A percentile compares a stretch with the other conserved stretches of the same genome.
These are phyloP conservation scores for Hydroisotoma schaefferi DNA, from an alignment of 2,888 invertebrate species.

Conservation along the genomic window DNA sequence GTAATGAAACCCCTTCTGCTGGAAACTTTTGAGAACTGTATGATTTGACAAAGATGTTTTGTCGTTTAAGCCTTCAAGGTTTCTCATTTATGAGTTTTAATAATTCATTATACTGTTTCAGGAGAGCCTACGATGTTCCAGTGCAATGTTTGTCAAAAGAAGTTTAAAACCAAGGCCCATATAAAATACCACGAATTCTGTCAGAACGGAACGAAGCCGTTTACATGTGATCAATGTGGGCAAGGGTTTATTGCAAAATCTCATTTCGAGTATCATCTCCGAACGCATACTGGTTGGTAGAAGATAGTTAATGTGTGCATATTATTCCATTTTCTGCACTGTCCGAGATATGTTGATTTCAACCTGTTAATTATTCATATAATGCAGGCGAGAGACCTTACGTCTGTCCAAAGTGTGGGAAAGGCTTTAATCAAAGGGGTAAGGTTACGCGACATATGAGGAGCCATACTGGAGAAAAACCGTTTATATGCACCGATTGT, in stretches of 20 bases:
- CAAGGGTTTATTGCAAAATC: slow-evolving; percentile 67
- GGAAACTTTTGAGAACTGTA: background rate
- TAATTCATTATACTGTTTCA: slow-evolving; percentile 41
- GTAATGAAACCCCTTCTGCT: no score
- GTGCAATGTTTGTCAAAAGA: slow-evolving; percentile 66
- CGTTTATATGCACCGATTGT: slow-evolving; percentile 61
- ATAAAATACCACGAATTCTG: slow-evolving; percentile 50
- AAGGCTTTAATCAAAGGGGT: slow-evolving; percentile 65
- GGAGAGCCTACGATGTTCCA: slow-evolving; percentile 59
- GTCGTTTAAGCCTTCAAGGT: background rate
- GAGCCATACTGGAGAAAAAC: slow-evolving; percentile 61
- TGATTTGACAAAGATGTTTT: background rate
- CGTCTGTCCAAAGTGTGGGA: slow-evolving; percentile 63
- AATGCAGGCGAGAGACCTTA: slow-evolving; percentile 55
- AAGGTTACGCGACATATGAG: slow-evolving; percentile 68
- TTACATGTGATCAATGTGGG: slow-evolving; percentile 56
- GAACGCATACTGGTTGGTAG: slow-evolving; percentile 61
- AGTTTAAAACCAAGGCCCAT: slow-evolving; percentile 61
- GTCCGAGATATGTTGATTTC: background rate
- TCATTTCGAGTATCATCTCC: slow-evolving; percentile 69
- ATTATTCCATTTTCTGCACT: background rate
- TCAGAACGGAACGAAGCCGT: slow-evolving; percentile 53
- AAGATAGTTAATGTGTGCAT: background rate
- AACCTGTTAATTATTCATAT: background rate
- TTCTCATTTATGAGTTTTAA: background rate